phyloP scores from a whole-genome alignment of 2,113 vertebrate genomes.

The Pygoscelis adeliae region DNA sequence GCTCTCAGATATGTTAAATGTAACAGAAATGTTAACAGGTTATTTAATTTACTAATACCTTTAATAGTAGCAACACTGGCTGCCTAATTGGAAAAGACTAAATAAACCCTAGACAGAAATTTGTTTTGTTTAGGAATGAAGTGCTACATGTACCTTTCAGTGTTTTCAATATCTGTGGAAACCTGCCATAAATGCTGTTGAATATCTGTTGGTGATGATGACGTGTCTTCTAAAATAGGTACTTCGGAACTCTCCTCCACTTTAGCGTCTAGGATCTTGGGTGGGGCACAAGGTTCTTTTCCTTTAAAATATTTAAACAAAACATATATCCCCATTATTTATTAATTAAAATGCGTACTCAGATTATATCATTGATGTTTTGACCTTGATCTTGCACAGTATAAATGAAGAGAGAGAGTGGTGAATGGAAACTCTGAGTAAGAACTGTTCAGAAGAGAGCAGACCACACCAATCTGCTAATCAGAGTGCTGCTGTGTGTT shows the following conservation, averaged over 20 bases:
- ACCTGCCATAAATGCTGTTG: constrained; percentile 90
- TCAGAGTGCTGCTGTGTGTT: neutral
- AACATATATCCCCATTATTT: neutral
- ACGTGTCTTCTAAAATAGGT: constrained; percentile 90
- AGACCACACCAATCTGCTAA: neutral
- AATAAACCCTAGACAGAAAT: neutral
- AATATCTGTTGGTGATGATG: constrained; percentile 84
- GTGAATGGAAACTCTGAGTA: neutral
- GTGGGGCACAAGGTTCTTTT: constrained; percentile 77
- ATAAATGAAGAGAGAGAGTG: neutral
- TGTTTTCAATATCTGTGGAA: constrained; percentile 93
- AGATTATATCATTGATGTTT: neutral
- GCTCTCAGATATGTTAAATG: neutral
- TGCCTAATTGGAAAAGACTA: neutral
- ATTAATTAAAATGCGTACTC: neutral
- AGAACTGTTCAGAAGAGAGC: neutral
- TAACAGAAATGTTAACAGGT: neutral
- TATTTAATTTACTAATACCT: neutral
- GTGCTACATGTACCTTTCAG: constrained; percentile 82
- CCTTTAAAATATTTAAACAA: constrained; percentile 77
- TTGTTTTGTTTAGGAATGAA: neutral
- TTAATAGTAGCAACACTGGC: neutral
- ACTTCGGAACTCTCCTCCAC: constrained; percentile 87
- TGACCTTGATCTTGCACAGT: neutral
- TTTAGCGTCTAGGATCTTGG: constrained; percentile 80